Conservation (phyloP, 2,888 invertebrate genomes). For the Proisotoma minuta region DNA sequence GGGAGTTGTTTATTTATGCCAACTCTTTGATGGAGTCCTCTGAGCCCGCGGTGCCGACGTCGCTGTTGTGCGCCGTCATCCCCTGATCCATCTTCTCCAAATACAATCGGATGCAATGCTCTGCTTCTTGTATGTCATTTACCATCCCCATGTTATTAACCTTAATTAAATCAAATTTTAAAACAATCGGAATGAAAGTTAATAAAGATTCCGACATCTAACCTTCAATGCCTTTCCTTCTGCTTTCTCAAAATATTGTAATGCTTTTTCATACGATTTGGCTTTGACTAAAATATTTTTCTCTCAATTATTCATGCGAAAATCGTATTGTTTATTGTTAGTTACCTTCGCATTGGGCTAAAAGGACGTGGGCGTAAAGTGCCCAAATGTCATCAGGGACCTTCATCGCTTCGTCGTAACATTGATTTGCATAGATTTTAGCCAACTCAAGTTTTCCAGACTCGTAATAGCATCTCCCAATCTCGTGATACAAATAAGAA, state of each 20-base stretch:
- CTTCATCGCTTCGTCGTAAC: slow-evolving; percentile 41
- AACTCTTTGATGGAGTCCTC: too few species aligned
- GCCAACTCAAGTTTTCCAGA: slow-evolving; percentile 44
- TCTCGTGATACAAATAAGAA: slow-evolving; percentile 54
- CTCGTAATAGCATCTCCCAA: slow-evolving; percentile 53
- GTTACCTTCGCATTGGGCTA: slow-evolving; percentile 45
- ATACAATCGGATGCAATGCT: slow-evolving; percentile 45
- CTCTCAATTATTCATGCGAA: background rate
- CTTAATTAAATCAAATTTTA: too few species aligned
- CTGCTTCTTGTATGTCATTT: slow-evolving; percentile 41
- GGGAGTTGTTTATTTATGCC: too few species aligned
- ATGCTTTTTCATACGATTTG: slow-evolving; percentile 36
- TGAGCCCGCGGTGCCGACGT: too few species aligned
- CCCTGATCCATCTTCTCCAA: slow-evolving; percentile 40
- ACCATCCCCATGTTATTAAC: slow-evolving; percentile 42
- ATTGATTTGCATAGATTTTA: slow-evolving; percentile 41
- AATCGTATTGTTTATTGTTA: background rate
- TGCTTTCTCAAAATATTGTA: slow-evolving; percentile 32
- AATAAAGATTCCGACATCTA: too few species aligned
- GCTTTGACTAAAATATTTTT: slow-evolving; percentile 31
- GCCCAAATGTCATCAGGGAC: slow-evolving; percentile 44
- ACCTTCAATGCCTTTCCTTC: slow-evolving; percentile 38
- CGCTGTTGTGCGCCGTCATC: too few species aligned
- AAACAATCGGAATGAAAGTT: too few species aligned
- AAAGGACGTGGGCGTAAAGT: slow-evolving; percentile 43